These are phyloP conservation scores for Idris sp. DNA, from an alignment of 1,140 invertebrate genomes.

Conservation along the genomic window DNA sequence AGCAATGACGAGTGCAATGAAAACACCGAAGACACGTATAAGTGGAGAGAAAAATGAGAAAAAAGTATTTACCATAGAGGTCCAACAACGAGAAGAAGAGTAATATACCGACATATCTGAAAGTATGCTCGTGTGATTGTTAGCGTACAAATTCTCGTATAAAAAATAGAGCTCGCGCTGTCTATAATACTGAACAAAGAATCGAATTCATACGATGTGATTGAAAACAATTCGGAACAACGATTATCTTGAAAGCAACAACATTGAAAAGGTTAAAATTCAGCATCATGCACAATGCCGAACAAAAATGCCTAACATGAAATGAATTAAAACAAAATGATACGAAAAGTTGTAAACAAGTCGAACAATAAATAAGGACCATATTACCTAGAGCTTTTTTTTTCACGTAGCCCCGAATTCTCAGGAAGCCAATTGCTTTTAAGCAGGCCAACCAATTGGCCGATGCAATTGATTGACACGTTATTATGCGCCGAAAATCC, in stretches of 20 bases:
- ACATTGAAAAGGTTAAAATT: slow-evolving; percentile 64
- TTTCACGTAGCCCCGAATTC: slow-evolving; percentile 18
- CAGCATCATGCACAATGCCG: slow-evolving; percentile 59
- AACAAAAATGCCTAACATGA: slow-evolving; percentile 47
- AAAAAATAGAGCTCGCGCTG: slow-evolving; percentile 25
- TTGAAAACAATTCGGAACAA: slow-evolving; percentile 58
- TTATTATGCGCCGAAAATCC: slow-evolving; percentile 59
- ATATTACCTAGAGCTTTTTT: slow-evolving; percentile 44
- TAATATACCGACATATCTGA: slow-evolving; percentile 40
- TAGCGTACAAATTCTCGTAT: slow-evolving; percentile 22
- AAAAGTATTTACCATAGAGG: slow-evolving; percentile 46
- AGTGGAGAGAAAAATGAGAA: neutral
- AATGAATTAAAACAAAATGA: slow-evolving; percentile 36
- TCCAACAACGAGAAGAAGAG: slow-evolving; percentile 42
- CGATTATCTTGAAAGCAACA: slow-evolving; percentile 66
- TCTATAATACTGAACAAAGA: slow-evolving; percentile 58
- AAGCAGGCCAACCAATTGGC: slow-evolving; percentile 45
- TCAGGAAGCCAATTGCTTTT: slow-evolving; percentile 32
- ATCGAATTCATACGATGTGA: slow-evolving; percentile 50
- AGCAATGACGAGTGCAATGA: slow-evolving; percentile 70
- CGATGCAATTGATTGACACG: slow-evolving; percentile 57
- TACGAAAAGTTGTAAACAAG: slow-evolving; percentile 47
- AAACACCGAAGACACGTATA: slow-evolving; percentile 56
- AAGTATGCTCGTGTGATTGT: slow-evolving; percentile 34
- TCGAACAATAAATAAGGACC: slow-evolving; percentile 46